Evolutionary conservation across 2,888 invertebrate genomes (phyloP), one percentile per base, ranked within the genome.

Genomic region (Chromoteleia sp.): DNA sequence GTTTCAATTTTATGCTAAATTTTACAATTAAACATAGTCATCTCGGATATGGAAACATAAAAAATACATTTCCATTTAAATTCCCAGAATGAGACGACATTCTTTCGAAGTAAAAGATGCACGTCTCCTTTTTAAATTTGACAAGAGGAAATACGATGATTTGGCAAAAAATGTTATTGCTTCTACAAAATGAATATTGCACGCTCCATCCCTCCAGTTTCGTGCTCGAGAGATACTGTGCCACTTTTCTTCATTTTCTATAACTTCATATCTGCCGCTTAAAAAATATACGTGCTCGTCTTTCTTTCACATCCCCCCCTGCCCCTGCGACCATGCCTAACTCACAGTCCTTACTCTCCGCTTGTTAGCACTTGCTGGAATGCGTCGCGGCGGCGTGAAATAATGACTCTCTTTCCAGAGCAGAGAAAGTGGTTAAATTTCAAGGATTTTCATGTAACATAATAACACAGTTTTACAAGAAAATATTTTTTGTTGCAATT

Each of bases 241-340:
- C 88, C 76, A 88, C 86, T 89, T 88, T 86, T 84, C 87, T 58
- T 85, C 87, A 82, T 87, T 86, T 84, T 76, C 77, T 59, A 41
- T 67, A 68, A 65, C 45, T 68, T 43, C 41, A 43, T 43, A 59
- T 59, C 30, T n/a, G 15, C 58, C 19, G 59, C 36, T 77, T 56
- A 56, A 77, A 59, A 67, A 78, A 65, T 65, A 65, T 65, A 71
- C 65, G 56, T 58, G 58, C 63, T 71, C 29, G 4, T 65, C 50
- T 65, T 56, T 61, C 45, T 48, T 36, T 61, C 30, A 41, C n/a
- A n/a, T n/a, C n/a, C n/a, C n/a, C n/a, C n/a, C n/a, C n/a, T n/a
- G n/a, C n/a, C n/a, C n/a, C n/a, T n/a, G n/a, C n/a, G n/a, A n/a
- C n/a, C n/a, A n/a, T 58, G 39, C 41, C 50, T 58, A 52, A 41